These are phyloP conservation scores for Archivesica marissinica DNA, from an alignment of 1,140 invertebrate genomes.

Conservation along the genomic window DNA sequence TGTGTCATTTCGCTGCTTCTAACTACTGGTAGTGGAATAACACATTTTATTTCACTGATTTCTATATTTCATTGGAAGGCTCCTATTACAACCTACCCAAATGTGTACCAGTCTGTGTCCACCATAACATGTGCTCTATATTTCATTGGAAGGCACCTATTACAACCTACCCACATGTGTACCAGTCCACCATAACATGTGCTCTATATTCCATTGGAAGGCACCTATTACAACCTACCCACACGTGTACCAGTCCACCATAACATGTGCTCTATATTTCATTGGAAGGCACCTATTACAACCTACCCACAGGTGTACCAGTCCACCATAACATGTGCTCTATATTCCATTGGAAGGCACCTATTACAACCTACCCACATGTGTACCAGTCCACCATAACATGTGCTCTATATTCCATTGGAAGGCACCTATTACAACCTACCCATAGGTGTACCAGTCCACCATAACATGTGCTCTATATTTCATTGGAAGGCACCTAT, in stretches of 20 bases:
- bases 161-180: no score
- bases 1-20: background rate
- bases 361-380: constrained; percentile 13
- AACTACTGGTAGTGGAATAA: background rate
- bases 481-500: background rate
- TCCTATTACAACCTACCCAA: background rate
- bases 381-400: constrained; percentile 56
- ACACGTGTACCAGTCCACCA: constrained; percentile 50
- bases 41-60: background rate
- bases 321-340: no score
- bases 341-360: background rate
- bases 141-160: no score
- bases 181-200: no score
- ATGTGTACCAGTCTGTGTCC: constrained; percentile 54
- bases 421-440: no score
- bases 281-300: no score
- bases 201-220: background rate
- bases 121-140: constrained; percentile 41
- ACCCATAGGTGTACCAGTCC: no score
- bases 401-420: no score
- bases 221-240: background rate
- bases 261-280: constrained; percentile 31
- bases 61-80: background rate
- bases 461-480: no score
- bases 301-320: no score